A percentile compares a stretch with the other conserved stretches of the same genome.
These are phyloP conservation scores for Mesocricetus auratus DNA, from an alignment of 2,113 vertebrate genomes.

Conservation along the genomic window DNA sequence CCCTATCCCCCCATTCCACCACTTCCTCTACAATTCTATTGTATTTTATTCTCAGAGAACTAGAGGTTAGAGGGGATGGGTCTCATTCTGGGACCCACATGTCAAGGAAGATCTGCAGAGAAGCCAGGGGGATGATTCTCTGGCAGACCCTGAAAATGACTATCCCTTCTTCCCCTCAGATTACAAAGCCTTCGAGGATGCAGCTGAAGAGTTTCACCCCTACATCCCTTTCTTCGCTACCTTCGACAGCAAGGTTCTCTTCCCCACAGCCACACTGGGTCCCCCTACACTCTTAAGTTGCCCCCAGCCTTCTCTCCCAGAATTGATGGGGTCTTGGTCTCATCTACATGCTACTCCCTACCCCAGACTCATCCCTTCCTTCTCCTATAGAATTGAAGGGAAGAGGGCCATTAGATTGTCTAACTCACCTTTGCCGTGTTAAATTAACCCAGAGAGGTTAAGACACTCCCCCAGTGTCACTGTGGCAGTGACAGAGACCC, in stretches of 20 bases:
- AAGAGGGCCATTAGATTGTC: not conserved
- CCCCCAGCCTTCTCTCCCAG: not conserved
- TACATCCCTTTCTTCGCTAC: slow-evolving; percentile 96
- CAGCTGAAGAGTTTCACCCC: slow-evolving; percentile 95
- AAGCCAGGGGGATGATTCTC: not conserved
- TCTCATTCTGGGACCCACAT: not conserved
- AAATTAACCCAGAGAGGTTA: slow-evolving; percentile 13
- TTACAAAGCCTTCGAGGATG: slow-evolving; percentile 92
- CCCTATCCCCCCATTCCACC: not conserved
- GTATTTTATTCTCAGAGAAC: not conserved
- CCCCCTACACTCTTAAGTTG: not conserved
- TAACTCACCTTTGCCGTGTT: not conserved
- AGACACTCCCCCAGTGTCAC: not conserved
- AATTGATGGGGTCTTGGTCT: not conserved
- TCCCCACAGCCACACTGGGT: fast-evolving
- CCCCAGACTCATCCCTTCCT: not conserved
- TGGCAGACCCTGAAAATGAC: slow-evolving; percentile 32
- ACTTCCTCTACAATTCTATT: not conserved
- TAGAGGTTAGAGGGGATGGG: not conserved
- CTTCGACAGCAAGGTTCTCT: slow-evolving; percentile 92
- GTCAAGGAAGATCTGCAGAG: not conserved
- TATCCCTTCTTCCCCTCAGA: slow-evolving; percentile 84
- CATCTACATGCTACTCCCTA: not conserved
- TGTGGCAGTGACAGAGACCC: not conserved
- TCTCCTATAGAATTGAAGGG: not conserved